Base-by-base conservation (phyloP, 2,888 invertebrate genomes). In the Dasysyrphus albostriatus region DNA sequence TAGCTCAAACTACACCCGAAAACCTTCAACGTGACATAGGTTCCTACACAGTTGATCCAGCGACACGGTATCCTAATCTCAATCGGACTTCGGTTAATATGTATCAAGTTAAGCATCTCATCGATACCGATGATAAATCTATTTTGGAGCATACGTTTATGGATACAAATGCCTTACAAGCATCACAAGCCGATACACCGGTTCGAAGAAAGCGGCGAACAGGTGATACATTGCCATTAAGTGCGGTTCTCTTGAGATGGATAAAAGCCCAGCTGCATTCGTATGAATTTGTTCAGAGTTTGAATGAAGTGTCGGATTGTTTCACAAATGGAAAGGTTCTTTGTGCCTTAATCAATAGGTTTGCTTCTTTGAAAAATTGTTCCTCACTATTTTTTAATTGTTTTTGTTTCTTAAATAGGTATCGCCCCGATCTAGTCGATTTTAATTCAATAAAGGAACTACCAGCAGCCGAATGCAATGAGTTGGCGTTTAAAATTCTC, bases 1-100 rank as follows among this genome's bases (percentile, higher is more conserved):
- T 96, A 91, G 98, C 97, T 79, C 99, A 99, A 94, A 99, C 99
- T 1, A 99, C 98, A 0, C 98, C 99, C 0, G 98, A 98, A 93
- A 99, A 99, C 91, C 94, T 99, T 77, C 96, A 97, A 91, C 96
- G 98, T 89, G 98, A 98, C 93, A 96, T 96, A 90, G 95, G 96
- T 76, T 95, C 96, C 12, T 98, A 98, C 92, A 97, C 97, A 0
- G 93, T 98, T 5, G 98, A 98, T 93, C 98, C 98, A 5, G 95
- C 96, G 72, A 96, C 97, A 5, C 95, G 98, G 90, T 97, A 98
- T 92, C 97, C 96, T 6, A 97, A 97, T 92, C 93, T 98, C 73
- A 97, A 97, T 92, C 94, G 95, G 32, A 94, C 94, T 39, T 95
- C 95, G 19, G 97, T 98, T 16, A 93, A 95, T 67, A 95, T 97